Evolutionary conservation across 1,140 invertebrate species (phyloP), one percentile per base, ranked within the genome.

Genomic region (Heliconius hewitsoni): DNA sequence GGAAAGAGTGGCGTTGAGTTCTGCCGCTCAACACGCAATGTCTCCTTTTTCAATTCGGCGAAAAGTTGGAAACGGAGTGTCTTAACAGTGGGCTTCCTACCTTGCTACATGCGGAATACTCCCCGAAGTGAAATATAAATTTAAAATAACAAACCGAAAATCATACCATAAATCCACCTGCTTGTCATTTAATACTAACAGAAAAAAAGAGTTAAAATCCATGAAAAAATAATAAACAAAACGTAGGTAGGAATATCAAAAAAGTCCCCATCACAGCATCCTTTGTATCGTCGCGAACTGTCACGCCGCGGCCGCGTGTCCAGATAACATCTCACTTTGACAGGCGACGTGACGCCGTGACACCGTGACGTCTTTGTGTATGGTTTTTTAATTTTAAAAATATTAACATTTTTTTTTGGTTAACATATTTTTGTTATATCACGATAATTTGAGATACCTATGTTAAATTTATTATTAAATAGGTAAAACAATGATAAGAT

Each of bases 271-370:
- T 75, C 73, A 70, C 73, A 73, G 52, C 75, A 74, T 74, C 42
- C 71, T 37, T 42, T n/a, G 50, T 84, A 85, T 85, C 82, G 76
- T 82, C 80, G 79, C 83, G 82, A 87, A 86, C 85, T 86, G 85
- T 87, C 85, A 86, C 85, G 86, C 76, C 27, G 78, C 73, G 66
- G 74, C 70, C 72, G 73, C 77, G 77, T 84, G 84, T 66, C 73
- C 74, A 27, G 86, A 87, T 86, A 87, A 82, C 86, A 86, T 87
- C 86, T 86, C 80, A 79, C 60, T 81, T 85, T 81, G 77, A 81
- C 73, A 66, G 55, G 74, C 52, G 60, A 79, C 77, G 78, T 79
- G 83, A 71, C 71, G 57, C 57, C 8, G 57, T 66, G 57, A 66
- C 57, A 27, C 57, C 23, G 76, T 77, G 19, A 76, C 76, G 78